Evolutionary conservation across 2,113 vertebrate genomes (phyloP).

Genomic region (Perccottus glenii): DNA sequence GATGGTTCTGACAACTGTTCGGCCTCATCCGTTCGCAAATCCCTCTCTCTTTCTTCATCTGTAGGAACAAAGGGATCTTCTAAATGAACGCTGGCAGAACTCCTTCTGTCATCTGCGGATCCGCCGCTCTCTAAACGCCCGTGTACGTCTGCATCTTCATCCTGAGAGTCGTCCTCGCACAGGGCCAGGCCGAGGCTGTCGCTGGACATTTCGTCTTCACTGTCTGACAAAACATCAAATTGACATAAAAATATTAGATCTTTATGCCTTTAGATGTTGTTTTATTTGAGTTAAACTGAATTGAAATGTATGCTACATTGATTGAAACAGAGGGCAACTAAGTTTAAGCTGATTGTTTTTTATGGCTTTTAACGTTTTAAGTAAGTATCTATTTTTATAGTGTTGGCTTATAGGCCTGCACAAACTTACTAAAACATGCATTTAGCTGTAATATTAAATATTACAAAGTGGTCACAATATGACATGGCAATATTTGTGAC

Average conservation of each 20-base stretch:
- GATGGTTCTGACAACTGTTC: constrained; percentile 45
- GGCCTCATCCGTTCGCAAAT: constrained; percentile 25
- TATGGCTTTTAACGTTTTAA: too few species aligned
- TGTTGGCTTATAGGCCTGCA: too few species aligned
- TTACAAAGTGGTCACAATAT: too few species aligned
- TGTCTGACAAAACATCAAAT: constrained; percentile 46
- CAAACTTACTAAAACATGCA: too few species aligned
- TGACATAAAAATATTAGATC: neutral
- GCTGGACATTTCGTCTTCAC: constrained; percentile 63
- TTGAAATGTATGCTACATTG: too few species aligned
- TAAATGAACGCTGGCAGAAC: constrained; percentile 19
- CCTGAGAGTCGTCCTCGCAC: constrained; percentile 58
- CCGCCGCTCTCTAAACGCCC: constrained; percentile 16
- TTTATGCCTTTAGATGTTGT: too few species aligned
- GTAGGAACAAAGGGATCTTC: constrained; percentile 37
- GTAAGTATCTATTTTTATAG: too few species aligned
- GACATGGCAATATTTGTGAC: too few species aligned
- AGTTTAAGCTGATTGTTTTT: too few species aligned
- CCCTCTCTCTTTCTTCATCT: constrained; percentile 19
- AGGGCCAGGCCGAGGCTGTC: constrained; percentile 51
- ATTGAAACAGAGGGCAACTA: too few species aligned
- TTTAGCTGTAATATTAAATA: too few species aligned
- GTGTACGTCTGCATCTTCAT: constrained; percentile 52
- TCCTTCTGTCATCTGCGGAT: constrained; percentile 20
- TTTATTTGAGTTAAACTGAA: too few species aligned